Evolutionary conservation across 2,113 vertebrate species (phyloP), one percentile per base, ranked within the genome.

Genomic region (Ploceus nigricollis): DNA sequence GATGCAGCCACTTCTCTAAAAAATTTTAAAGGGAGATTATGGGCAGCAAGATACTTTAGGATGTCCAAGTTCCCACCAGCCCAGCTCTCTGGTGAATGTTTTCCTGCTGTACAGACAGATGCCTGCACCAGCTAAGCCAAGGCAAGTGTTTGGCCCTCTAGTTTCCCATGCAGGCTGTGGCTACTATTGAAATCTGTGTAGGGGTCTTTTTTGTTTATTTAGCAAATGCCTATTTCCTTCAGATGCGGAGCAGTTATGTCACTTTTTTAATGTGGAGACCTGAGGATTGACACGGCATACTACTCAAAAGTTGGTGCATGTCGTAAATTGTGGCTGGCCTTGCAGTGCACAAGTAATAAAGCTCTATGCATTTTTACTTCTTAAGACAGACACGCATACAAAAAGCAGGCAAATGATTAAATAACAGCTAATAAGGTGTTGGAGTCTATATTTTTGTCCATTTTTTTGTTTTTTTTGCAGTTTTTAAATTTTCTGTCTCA

Each of bases 11-110:
- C 27, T 63, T 60, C 51, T 50, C 27, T 42, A 48, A 68, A 56
- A 63, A 47, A 35, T 1, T 53, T 53, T 4, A 45, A 60, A 63
- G n/a, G 9, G 11, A 75, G 11, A 16, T 57, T 28, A 17, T 40
- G 11, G 47, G 17, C 70, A 75, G n/a, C 35, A 54, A 44, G 47
- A 35, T 10, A 7, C 10, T 19, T 37, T 13, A 4, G 4, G n/a
- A 13, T 57, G 24, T 40, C 56, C 18, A 37, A 40, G 3, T 44
- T 84, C 11, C 37, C 15, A 12, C 35, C 19, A 81, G 0, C 5
- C 12, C 35, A 64, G 7, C 30, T 64, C 60, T 69, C 33, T 0
- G 0, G 25, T 64, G 48, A 68, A 13, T n/a, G 2, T 37, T 88
- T 85, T 69, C 48, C 9, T 40, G 19, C 21, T 16, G 8, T 65